Percentiles rank a stretch among this genome's conserved stretches.
These are phyloP conservation scores for Netelia inedita DNA, from an alignment of 2,888 invertebrate genomes.

Conservation along the genomic window DNA sequence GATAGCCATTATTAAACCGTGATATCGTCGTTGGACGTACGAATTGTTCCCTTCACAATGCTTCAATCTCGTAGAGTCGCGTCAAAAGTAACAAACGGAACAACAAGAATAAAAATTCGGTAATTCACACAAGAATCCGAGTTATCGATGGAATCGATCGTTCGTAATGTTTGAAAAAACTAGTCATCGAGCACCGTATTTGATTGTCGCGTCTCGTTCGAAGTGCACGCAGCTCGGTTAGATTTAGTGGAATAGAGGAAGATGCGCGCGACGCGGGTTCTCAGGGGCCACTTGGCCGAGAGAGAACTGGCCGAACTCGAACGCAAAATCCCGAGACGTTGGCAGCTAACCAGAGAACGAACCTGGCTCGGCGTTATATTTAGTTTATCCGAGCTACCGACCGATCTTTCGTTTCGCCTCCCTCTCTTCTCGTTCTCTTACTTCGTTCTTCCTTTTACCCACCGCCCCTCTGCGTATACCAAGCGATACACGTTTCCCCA, in stretches of 20 bases:
- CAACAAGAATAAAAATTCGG: neutral
- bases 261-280: constrained; percentile 66
- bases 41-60: neutral
- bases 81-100: neutral
- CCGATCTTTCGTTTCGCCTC: constrained; percentile 54
- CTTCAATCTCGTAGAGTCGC: neutral
- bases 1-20: constrained; percentile 80
- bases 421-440: constrained; percentile 18
- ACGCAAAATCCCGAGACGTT: constrained; percentile 71
- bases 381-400: constrained; percentile 77
- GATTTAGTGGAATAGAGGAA: constrained; percentile 47
- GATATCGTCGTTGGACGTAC: constrained; percentile 5
- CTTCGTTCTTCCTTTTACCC: constrained; percentile 20
- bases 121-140: neutral
- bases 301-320: constrained; percentile 68
- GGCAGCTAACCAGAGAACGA: constrained; percentile 80
- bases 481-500: constrained; percentile 28
- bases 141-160: neutral
- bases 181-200: constrained; percentile 2
- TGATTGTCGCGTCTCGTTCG: constrained; percentile 73
- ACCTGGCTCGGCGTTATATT: constrained; percentile 83
- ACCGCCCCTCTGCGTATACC: neutral
- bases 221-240: constrained; percentile 12
- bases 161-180: neutral
- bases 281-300: constrained; percentile 68